Base-by-base conservation (phyloP, 1,140 invertebrate species). In the Xylocopa sonorina region DNA sequence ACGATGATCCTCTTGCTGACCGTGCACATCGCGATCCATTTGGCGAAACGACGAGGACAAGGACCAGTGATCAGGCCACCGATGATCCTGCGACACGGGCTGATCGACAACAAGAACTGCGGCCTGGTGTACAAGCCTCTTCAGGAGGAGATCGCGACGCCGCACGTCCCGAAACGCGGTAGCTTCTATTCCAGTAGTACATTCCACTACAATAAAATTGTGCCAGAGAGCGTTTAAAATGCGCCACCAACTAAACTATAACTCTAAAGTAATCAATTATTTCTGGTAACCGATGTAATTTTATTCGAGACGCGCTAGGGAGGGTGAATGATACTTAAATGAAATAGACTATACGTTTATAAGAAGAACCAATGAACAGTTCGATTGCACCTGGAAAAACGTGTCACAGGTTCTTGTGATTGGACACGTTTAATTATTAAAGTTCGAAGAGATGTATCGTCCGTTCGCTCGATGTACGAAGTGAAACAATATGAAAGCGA, bases 131-230 rank as follows among this genome's bases (percentile, higher is more conserved):
- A 94, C 72, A 94, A 94, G 86, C 83, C 94, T 63, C 90, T 94
- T 87, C 89, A 93, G 34, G 92, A 93, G 68, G 92, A 93, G 82
- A 91, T 93, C 55, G 85, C 91, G 0, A 93, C 91, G 0, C 91
- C 92, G 1, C 90, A 92, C 21, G 90, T 90, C 86, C 93, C 94
- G 14, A 94, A 94, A 71, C 92, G 94, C 21, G 93, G 94, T 41
- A 93, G 94, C 76, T 94, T 94, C 55, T 95, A 95, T 78, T 94
- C 94, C 48, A 94, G 94, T 87, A 95, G 94, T 89, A 94, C 94
- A 32, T 95, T 95, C 91, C 94, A 95, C 82, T 94, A 95, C 88
- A 94, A 93, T 84, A 94, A 95, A 87, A 94, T 95, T 75, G 94
- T 95, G 73, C 94, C 94, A 63, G 94, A 95, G 84, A 94, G 94